Percentiles rank a stretch among this genome's conserved stretches.
Evolutionary conservation across 2,797 vertebrate species (phyloP).

Genomic region (Threskiornis aethiopicus): DNA sequence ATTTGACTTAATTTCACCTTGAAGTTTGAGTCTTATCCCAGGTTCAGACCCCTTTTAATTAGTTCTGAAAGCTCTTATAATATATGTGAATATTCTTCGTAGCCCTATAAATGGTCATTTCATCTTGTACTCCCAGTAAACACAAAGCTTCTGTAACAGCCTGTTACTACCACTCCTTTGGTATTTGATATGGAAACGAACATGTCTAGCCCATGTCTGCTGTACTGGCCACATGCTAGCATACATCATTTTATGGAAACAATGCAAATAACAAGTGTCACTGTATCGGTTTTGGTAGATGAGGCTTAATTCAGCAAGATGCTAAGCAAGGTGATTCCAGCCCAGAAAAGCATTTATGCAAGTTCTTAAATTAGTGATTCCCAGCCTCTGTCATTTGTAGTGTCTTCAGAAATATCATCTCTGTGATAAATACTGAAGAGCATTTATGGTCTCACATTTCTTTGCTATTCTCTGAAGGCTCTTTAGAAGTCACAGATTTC

Average conservation of each 20-base stretch:
- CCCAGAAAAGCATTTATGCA: neutral
- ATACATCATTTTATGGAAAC: neutral
- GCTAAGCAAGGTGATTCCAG: neutral
- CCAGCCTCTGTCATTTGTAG: neutral
- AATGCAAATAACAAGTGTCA: neutral
- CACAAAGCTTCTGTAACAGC: neutral
- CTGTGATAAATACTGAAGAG: neutral
- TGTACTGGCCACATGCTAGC: neutral
- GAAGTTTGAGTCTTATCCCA: neutral
- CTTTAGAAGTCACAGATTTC: neutral
- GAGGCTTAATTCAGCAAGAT: neutral
- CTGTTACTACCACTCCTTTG: neutral
- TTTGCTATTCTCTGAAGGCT: neutral
- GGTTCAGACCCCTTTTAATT: neutral
- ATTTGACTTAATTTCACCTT: neutral
- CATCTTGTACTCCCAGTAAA: fast-evolving
- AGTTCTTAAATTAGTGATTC: neutral
- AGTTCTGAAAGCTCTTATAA: neutral
- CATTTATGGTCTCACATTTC: neutral
- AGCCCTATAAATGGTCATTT: neutral
- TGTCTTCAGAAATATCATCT: neutral
- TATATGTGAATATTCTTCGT: neutral
- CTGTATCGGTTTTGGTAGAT: neutral
- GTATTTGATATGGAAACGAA: neutral
- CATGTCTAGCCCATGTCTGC: neutral